Evolutionary conservation across 2,888 invertebrate genomes (phyloP), one percentile per base, ranked within the genome.

Genomic region (Andricus quercusramuli): DNA sequence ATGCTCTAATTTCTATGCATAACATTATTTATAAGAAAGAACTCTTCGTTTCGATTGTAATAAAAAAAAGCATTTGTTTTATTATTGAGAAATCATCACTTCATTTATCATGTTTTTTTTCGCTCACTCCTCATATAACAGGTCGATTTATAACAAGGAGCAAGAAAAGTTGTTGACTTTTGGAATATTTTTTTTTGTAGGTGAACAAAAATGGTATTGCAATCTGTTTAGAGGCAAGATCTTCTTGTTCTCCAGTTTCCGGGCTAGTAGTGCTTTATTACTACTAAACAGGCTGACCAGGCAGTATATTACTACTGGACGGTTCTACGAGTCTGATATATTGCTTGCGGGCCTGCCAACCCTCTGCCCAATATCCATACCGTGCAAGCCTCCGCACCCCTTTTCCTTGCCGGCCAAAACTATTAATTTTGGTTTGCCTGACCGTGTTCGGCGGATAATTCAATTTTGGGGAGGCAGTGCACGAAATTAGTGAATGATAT

Each of bases 361-460:
- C 87, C 85, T 82, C 86, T 84, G 86, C 83, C 87, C 89, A 89
- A 90, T 89, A 90, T 89, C 87, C 88, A 86, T 67, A 78, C 78
- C 76, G 70, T 56, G 51, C 66, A 32, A 29, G 67, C 77, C 77
- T 59, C 76, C 79, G 68, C 82, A 76, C 29, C 77, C 74, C 85
- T 84, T 88, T 88, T 87, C 87, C 86, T 88, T 86, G 83, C 83
- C 82, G 78, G 84, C 84, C 88, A 87, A 90, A 91, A 90, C 89
- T 89, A 91, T 91, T 91, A 91, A 91, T 91, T 91, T 87, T 84
- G 86, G 86, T 87, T 87, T 85, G 84, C 85, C 84, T 80, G 80
- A 77, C 84, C 80, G 83, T 82, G 83, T 85, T 86, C 85, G 83
- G 83, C 84, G 88, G 85, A 86, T 89, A 89, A 90, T 90, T 89